phyloP scores from a whole-genome alignment of 2,797 vertebrate species.

The Sebastes melanostomus region DNA sequence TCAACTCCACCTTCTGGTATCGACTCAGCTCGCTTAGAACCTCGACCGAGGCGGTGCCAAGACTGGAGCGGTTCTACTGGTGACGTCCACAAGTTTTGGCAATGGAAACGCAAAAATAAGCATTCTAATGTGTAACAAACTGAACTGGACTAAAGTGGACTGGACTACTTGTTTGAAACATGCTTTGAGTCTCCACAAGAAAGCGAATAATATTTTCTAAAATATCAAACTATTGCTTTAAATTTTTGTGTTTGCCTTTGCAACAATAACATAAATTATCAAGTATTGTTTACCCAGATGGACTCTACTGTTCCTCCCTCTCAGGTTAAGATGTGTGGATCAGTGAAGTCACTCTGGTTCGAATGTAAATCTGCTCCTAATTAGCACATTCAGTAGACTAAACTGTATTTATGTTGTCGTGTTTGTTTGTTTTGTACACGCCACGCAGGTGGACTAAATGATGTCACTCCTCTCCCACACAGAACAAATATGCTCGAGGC shows the following conservation, averaged over 20 bases:
- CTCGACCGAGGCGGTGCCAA: no score
- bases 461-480: slow-evolving; percentile 68
- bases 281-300: neutral
- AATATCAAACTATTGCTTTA: neutral
- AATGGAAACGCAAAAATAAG: no score
- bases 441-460: slow-evolving; percentile 60
- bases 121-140: no score
- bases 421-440: slow-evolving; percentile 42
- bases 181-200: neutral
- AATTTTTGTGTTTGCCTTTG: neutral
- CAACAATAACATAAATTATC: neutral
- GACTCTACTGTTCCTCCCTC: neutral
- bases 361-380: neutral
- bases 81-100: no score
- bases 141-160: no score
- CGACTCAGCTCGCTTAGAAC: no score
- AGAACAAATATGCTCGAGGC: slow-evolving; percentile 61
- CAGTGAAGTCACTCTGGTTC: neutral
- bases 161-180: no score
- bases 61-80: no score
- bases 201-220: neutral
- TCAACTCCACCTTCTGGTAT: no score
- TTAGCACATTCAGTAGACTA: neutral
- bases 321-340: neutral
- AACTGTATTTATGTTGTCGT: neutral